Base-by-base conservation (phyloP, 2,888 invertebrate genomes). In the Plebejus melissa region DNA sequence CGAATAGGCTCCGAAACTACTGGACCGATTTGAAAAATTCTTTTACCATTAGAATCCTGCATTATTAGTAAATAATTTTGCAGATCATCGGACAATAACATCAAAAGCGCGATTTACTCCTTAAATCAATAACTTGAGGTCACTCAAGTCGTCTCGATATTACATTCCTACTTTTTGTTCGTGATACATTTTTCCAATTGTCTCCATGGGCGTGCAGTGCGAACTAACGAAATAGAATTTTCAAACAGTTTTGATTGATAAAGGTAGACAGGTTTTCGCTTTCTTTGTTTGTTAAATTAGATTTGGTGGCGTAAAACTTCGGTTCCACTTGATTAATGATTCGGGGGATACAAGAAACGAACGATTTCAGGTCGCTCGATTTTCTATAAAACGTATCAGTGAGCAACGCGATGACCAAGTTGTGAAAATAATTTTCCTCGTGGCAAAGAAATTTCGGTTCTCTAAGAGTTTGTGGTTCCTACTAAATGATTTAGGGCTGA, bases 191-290 rank as follows among this genome's bases (percentile, higher is more conserved):
- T 91, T 91, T 91, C 90, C 91, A 90, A 91, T 91, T 91, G 91
- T 91, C 90, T 89, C 87, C 87, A 0, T 22, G 22, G 22, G 22
- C 22, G 83, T 86, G 84, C 86, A 85, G 85, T 87, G 87, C 86
- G 88, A 90, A 91, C 90, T 91, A 90, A 90, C 89, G 85, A 88
- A 90, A 93, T 90, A 90, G 87, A 93, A 91, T 90, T 93, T 93
- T 90, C 90, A 89, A 91, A 90, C 89, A 90, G 89, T 92, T 93
- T 91, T 92, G 91, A 93, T 92, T 92, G 93, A 92, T 92, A 93
- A 91, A 91, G 91, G 92, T 92, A 91, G 92, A 92, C 91, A 88
- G 90, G 88, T 88, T 91, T 91, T 89, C 90, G 89, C 87, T 90
- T 92, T 91, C 90, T 91, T 92, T 92, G 91, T 92, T 93, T 91